Base-by-base conservation (phyloP, 2,797 vertebrate genomes). In the Smutsia temminckii region DNA sequence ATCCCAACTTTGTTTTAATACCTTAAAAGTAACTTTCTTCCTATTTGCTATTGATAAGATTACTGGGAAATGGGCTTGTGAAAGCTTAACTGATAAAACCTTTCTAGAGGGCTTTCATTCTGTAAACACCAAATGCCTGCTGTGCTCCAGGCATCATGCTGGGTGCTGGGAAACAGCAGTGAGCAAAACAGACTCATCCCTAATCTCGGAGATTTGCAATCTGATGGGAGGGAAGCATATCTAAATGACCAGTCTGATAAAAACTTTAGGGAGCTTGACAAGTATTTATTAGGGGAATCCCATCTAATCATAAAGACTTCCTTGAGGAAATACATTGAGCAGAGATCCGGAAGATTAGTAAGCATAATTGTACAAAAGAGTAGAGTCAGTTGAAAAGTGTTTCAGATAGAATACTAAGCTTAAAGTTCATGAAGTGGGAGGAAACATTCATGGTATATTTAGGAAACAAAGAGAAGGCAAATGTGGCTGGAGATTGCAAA, bases 11-110 rank as follows among this genome's bases (percentile, higher is more conserved):
- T 71, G 40, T 78, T 87, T 95, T 42, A n/a, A 59, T 59, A 71
- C 34, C 51, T 87, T 71, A 57, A 95, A 89, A 90, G 75, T 90
- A 86, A 57, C 72, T 69, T 64, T 81, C 32, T 83, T 81, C 25
- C 27, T 81, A 66, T 53, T 53, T 72, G 72, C 66, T 83, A 17
- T 46, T 90, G 40, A 42, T 57, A 81, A 49, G 8, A 10, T 20
- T 69, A 77, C 71, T 69, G 16, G 40, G 13, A 77, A 69, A 64
- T 92, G 53, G n/a, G 29, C 21, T 90, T 69, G n/a, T 49, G 37
- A 29, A 75, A 32, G 25, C 74, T 7, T 87, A 81, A 75, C 1
- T 57, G 68, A 64, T 68, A 66, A 1, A 74, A 14, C 29, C n/a
- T 77, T 93, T 87, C 51, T 83, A 87, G 75, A 86, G 21, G 27